phyloP scores from a whole-genome alignment of 2,888 invertebrate species.

The Tethea ocularis region DNA sequence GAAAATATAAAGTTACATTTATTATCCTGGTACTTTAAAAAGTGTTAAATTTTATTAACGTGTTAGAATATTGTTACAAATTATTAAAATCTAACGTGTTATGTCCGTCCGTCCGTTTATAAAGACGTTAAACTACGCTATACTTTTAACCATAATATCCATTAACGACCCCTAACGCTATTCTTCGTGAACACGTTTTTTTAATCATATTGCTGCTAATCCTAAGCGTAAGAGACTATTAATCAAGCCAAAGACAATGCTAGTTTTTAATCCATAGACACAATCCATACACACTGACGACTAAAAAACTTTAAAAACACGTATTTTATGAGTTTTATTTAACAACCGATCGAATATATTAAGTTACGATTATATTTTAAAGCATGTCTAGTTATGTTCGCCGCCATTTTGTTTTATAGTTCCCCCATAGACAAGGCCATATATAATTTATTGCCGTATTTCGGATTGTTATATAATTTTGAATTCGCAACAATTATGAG shows the following conservation, averaged over 20 bases:
- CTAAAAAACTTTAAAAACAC: slow-evolving; percentile 42
- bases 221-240: slow-evolving; percentile 60
- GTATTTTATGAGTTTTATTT: slow-evolving; percentile 17
- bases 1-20: slow-evolving; percentile 20
- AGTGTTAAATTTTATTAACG: not conserved
- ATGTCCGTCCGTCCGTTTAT: slow-evolving; percentile 42
- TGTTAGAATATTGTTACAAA: slow-evolving; percentile 10
- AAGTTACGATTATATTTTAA: slow-evolving; percentile 26
- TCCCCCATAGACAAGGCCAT: slow-evolving; percentile 4
- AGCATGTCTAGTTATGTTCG: slow-evolving; percentile 37
- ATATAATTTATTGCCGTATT: slow-evolving; percentile 23
- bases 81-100: slow-evolving; percentile 35
- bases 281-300: slow-evolving; percentile 57
- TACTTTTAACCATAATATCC: slow-evolving; percentile 26
- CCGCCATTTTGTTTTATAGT: slow-evolving; percentile 26
- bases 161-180: slow-evolving; percentile 11
- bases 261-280: slow-evolving; percentile 31
- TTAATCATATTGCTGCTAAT: slow-evolving; percentile 59
- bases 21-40: slow-evolving; percentile 23
- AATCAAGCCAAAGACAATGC: slow-evolving; percentile 56
- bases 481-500: not conserved
- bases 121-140: slow-evolving; percentile 31
- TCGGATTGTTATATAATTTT: not conserved
- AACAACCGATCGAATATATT: slow-evolving; percentile 1
- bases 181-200: slow-evolving; percentile 60